Conservation (phyloP, 2,888 invertebrate species). For the Diaphora mendica region DNA sequence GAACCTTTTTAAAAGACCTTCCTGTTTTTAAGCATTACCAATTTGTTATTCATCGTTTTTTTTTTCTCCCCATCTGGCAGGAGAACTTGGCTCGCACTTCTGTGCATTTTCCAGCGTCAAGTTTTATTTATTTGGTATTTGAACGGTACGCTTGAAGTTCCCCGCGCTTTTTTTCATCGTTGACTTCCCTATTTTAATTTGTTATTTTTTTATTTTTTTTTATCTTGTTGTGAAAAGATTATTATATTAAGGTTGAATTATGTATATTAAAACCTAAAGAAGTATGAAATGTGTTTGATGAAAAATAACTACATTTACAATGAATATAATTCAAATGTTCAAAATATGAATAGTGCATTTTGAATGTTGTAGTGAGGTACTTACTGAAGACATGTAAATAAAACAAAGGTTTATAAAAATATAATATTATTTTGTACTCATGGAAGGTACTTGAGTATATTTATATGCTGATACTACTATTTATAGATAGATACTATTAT, state of each 20-base stretch:
- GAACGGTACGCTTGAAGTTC: no score
- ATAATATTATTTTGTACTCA: no score
- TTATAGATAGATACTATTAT: no score
- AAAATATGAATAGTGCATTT: neutral
- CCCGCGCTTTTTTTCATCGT: no score
- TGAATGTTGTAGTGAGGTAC: neutral
- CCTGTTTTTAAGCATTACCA: neutral
- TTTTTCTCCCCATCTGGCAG: no score
- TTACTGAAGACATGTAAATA: neutral
- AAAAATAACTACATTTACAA: no score
- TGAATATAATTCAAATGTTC: neutral
- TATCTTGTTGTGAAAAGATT: neutral
- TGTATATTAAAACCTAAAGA: neutral
- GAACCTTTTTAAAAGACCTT: no score
- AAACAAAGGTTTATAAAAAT: neutral
- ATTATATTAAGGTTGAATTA: neutral
- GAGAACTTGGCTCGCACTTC: no score
- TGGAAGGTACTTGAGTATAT: neutral
- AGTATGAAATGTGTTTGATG: neutral
- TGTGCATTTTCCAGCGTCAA: no score
- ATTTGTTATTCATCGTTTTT: neutral
- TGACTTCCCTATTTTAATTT: neutral
- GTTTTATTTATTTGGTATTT: no score
- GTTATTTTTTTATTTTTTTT: neutral
- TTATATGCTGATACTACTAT: no score